A percentile compares a stretch with the other conserved stretches of the same genome.
phyloP scores from a whole-genome alignment of 2,113 vertebrate genomes.

The Turdus rufiventris region DNA sequence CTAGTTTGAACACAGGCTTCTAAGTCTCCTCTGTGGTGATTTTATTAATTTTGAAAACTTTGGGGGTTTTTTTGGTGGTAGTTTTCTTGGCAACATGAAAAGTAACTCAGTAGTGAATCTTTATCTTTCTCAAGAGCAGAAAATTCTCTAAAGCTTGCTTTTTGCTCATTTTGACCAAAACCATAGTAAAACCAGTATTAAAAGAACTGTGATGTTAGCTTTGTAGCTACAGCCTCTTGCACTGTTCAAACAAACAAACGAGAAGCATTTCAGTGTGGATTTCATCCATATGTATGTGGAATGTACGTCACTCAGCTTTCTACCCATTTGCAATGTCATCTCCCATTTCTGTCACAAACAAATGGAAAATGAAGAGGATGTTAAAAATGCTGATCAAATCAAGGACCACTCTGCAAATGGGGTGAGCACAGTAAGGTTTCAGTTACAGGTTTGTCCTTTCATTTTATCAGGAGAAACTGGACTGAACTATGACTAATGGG shows the following conservation, averaged over 20 bases:
- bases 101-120: background rate
- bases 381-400: background rate
- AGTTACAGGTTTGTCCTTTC: rapidly evolving
- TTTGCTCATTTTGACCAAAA: background rate
- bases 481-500: background rate
- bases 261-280: background rate
- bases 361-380: background rate
- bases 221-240: background rate
- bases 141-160: background rate
- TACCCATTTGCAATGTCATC: background rate
- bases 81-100: background rate
- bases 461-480: background rate
- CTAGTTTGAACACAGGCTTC: background rate
- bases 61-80: background rate
- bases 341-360: background rate
- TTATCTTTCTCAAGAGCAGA: background rate
- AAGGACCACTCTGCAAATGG: background rate
- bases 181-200: background rate
- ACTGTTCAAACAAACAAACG: background rate
- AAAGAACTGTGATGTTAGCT: background rate
- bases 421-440: background rate
- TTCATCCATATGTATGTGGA: background rate
- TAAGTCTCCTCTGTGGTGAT: background rate
- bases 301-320: background rate
- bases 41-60: background rate